A percentile compares a stretch with the other conserved stretches of the same genome.
phyloP scores from a whole-genome alignment of 2,797 vertebrate genomes.

The Chelonia mydas region DNA sequence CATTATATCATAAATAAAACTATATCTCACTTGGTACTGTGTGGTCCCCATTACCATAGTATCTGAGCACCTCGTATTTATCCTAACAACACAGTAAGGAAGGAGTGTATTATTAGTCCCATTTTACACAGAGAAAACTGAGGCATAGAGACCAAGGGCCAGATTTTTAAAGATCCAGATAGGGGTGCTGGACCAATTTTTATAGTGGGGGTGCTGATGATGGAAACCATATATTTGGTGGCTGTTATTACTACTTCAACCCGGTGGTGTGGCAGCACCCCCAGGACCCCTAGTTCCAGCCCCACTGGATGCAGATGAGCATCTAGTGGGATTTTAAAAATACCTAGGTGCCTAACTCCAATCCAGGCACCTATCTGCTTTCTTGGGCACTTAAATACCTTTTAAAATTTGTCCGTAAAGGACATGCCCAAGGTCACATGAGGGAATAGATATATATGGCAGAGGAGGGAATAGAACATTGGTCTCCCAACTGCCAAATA shows the following conservation, averaged over 20 bases:
- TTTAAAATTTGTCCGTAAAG: background rate
- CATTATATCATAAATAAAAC: background rate
- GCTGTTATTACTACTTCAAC: background rate
- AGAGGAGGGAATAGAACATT: background rate
- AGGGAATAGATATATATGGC: background rate
- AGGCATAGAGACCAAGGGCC: background rate
- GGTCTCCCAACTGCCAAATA: rapidly evolving
- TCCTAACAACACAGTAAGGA: background rate
- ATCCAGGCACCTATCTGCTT: background rate
- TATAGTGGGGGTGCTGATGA: too few species aligned
- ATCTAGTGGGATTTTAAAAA: background rate
- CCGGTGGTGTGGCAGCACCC: background rate
- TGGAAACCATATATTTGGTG: too few species aligned
- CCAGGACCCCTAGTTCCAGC: too few species aligned
- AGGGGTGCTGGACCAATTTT: too few species aligned
- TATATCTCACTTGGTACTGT: background rate
- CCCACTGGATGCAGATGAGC: background rate
- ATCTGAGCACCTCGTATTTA: background rate
- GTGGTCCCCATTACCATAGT: background rate
- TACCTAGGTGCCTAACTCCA: background rate
- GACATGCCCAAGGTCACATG: rapidly evolving
- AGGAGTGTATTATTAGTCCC: background rate
- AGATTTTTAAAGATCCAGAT: background rate
- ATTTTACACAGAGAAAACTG: background rate
- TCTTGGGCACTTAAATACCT: constrained; percentile 14